phyloP scores from a whole-genome alignment of 1,140 invertebrate genomes.

The Chionoecetes opilio region DNA sequence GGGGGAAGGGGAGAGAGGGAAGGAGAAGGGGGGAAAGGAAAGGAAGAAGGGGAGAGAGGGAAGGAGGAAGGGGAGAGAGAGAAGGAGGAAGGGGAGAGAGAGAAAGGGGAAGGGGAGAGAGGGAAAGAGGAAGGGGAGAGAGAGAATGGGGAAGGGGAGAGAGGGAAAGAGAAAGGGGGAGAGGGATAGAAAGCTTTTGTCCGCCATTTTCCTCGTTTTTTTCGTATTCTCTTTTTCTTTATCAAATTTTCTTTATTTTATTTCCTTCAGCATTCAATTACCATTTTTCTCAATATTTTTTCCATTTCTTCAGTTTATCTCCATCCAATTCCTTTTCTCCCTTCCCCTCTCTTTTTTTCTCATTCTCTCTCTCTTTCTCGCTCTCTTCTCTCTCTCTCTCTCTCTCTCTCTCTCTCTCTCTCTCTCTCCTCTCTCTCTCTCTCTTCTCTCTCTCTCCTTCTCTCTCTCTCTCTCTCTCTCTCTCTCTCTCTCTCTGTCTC shows the following conservation, averaged over 20 bases:
- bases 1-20: conserved; percentile 3
- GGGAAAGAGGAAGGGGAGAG: background rate
- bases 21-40: too few relatives aligned
- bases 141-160: background rate
- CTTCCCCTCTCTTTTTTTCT: background rate
- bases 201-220: background rate
- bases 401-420: background rate
- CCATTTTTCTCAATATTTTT: too few relatives aligned
- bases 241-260: background rate
- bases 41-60: too few relatives aligned
- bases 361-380: background rate
- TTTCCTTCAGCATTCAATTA: too few relatives aligned
- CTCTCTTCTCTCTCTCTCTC: background rate
- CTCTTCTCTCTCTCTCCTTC: too few relatives aligned
- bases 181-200: background rate
- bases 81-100: background rate
- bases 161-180: background rate
- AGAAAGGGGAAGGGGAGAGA: background rate
- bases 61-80: too few relatives aligned
- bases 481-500: too few relatives aligned
- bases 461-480: too few relatives aligned
- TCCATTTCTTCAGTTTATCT: too few relatives aligned
- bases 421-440: background rate
- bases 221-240: background rate
- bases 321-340: background rate